Percentiles rank a stretch among this genome's conserved stretches.
phyloP scores from a whole-genome alignment of 2,888 invertebrate species.

The Sericinus montela region DNA sequence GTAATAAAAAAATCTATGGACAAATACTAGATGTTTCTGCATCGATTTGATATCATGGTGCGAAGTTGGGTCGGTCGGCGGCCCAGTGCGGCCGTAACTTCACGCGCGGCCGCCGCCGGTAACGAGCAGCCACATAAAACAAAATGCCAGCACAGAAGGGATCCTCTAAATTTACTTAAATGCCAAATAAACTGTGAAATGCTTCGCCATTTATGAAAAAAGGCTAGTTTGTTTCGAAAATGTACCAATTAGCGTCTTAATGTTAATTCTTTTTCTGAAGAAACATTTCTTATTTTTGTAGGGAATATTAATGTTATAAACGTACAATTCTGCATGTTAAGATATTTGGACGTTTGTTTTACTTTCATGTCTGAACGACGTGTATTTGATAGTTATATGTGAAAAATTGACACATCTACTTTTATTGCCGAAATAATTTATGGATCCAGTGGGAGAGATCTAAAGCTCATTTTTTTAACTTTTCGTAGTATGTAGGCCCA shows the following conservation, averaged over 20 bases:
- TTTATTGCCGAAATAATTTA: too few relatives aligned
- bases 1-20: neutral
- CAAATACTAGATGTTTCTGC: neutral
- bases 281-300: too few relatives aligned
- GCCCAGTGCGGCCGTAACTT: constrained; percentile 73
- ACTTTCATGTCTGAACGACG: too few relatives aligned
- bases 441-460: too few relatives aligned
- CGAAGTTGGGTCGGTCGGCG: constrained; percentile 32
- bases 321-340: too few relatives aligned
- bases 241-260: neutral
- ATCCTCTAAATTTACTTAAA: constrained; percentile 75
- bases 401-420: too few relatives aligned
- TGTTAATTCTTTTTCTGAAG: too few relatives aligned
- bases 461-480: too few relatives aligned
- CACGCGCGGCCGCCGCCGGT: constrained; percentile 74
- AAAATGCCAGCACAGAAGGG: constrained; percentile 73
- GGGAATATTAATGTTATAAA: too few relatives aligned
- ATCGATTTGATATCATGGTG: constrained; percentile 17
- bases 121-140: constrained; percentile 77
- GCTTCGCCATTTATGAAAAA: constrained; percentile 69
- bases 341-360: too few relatives aligned
- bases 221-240: constrained; percentile 25
- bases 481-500: too few relatives aligned
- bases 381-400: too few relatives aligned
- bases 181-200: constrained; percentile 77